Base-by-base conservation (phyloP, 1,140 invertebrate species). In the Prorops nasuta region DNA sequence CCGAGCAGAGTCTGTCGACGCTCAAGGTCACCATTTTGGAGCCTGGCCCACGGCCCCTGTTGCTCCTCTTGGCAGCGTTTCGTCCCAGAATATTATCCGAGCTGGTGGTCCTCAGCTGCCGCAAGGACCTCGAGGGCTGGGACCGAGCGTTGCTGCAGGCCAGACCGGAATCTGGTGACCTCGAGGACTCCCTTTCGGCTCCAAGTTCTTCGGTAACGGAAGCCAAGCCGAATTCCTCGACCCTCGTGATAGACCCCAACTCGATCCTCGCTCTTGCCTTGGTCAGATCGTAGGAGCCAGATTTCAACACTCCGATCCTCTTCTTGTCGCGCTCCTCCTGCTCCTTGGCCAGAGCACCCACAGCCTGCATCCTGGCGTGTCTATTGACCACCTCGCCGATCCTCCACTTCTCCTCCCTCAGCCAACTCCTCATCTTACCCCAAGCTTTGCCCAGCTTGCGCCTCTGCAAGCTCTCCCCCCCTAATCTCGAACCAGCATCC, bases 391-490 rank as follows among this genome's bases (percentile, higher is more conserved):
- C 77, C 36, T 81, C 79, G 55, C 74, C 76, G 16, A 82, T 48
- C 28, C 64, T 76, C 1, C 58, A 62, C 12, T 68, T 69, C 53
- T 81, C 80, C 37, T 81, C 80, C 19, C 75, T 72, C 43, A 81
- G 42, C 80, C 80, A 81, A 43, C 67, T 70, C 39, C 80, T 77
- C 67, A 81, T 76, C 38, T 70, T 76, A 8, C 70, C 67, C 79
- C 79, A 81, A 15, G 79, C 79, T 20, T 78, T 78, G 6, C 74
- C 68, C 0, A 81, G 40, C 15, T 77, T 77, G 32, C 74, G 74
- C 52, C 74, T 75, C 38, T 78, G 78, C 21, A 69, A 62, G 46
- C 58, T 70, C 8, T 72, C n/a, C n/a, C n/a, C n/a, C n/a, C n/a
- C n/a, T n/a, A n/a, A n/a, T 10, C 24, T 28, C 4, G 24, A 6